Evolutionary conservation across 2,113 vertebrate genomes (phyloP), one percentile per base, ranked within the genome.

Genomic region (Prunella himalayana): DNA sequence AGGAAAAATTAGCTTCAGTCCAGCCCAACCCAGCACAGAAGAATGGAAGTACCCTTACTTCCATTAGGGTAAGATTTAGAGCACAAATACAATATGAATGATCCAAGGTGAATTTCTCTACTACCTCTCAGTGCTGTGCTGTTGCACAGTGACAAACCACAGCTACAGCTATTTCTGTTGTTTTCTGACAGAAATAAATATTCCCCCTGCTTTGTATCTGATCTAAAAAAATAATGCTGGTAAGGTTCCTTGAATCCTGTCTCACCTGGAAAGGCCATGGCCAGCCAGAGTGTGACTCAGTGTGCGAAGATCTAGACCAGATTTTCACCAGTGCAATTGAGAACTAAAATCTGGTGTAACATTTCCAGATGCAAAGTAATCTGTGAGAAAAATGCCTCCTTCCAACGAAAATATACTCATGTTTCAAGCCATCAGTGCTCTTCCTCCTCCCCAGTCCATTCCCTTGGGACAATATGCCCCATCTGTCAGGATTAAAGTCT

Each of bases 251-350:
- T 17, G 21, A 35, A 31, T 50, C 42, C 14, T 71, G 31, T 31
- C 17, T 86, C 72, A 20, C 41, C 30, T 2, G 0, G 14, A 30
- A 53, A 23, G 31, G n/a, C 60, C 13, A 14, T 1, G 27, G 41
- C 27, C 44, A 73, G 56, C 39, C 28, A 53, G 16, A 1, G 3
- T 4, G 49, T 0, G 2, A 31, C 42, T 44, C 1, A 0, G 10
- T 31, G 21, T 63, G 21, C 56, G 41, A 35, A 53, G 45, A 69
- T 13, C 39, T 20, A 37, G 7, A 13, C 4, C 4, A 15, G 59
- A 42, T 63, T 92, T 75, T 64, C 24, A 75, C 8, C 42, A 59
- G 2, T 0, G 1, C 13, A 63, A 27, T 0, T 7, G 13, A 63
- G 33, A 78, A 15, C 44, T 51, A 69, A 79, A 82, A 57, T 31